Percentiles rank a stretch among this genome's conserved stretches.
Evolutionary conservation across 2,888 invertebrate genomes (phyloP).

Genomic region (Zygogramma bicolorata): DNA sequence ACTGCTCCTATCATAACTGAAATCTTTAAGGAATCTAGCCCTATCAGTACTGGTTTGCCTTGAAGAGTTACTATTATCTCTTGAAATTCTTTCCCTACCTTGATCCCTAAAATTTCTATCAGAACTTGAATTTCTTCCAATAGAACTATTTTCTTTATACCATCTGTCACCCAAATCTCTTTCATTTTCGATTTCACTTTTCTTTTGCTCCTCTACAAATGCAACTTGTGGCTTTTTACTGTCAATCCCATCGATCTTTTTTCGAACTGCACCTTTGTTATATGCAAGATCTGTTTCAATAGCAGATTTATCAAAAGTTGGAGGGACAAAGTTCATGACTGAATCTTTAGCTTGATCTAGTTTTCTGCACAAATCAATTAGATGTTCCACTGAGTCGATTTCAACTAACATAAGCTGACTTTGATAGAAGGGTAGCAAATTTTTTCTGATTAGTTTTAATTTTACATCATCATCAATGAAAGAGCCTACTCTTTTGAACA

Average conservation of each 20-base stretch:
- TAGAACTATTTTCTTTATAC: not conserved
- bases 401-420: constrained; percentile 25
- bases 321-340: not conserved
- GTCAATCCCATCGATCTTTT: not conserved
- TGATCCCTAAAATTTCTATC: not conserved
- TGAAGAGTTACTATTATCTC: too few species aligned
- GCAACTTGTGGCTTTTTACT: not conserved
- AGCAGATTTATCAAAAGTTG: not conserved
- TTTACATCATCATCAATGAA: constrained; percentile 13
- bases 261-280: not conserved
- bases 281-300: not conserved
- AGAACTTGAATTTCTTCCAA: not conserved
- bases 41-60: too few species aligned
- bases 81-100: not conserved
- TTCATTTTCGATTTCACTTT: not conserved
- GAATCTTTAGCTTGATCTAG: not conserved
- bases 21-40: not conserved
- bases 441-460: constrained; percentile 19
- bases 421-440: constrained; percentile 31
- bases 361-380: not conserved
- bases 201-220: not conserved
- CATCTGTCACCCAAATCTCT: not conserved
- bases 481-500: constrained; percentile 19
- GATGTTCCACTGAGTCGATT: constrained; percentile 11
- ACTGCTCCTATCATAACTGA: not conserved